Conservation (phyloP, 2,888 invertebrate species). For the Sphaerophoria rueppellii region DNA sequence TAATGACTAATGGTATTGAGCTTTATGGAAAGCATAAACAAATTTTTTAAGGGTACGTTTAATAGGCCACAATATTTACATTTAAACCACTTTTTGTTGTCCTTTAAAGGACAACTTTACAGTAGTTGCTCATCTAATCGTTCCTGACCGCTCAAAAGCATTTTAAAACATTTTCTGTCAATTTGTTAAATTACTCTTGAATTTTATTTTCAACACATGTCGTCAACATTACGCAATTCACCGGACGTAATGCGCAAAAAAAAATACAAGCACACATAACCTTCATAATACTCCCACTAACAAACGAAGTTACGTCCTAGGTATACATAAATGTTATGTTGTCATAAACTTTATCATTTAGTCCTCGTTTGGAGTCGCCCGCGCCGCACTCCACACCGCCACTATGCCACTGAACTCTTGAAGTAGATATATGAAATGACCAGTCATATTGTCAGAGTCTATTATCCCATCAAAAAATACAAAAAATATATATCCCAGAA, state of each 20-base stretch:
- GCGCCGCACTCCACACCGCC: neutral
- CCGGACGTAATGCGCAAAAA: conserved; percentile 4
- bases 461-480: conserved; percentile 33
- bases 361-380: neutral
- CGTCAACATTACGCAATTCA: neutral
- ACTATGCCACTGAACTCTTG: neutral
- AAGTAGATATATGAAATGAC: conserved; percentile 5
- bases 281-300: neutral
- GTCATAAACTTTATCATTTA: conserved; percentile 19
- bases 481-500: conserved; percentile 9
- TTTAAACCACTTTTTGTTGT: no score
- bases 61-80: no score
- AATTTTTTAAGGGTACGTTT: no score
- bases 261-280: conserved; percentile 6
- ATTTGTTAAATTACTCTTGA: no score
- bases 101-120: no score
- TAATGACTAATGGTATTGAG: no score
- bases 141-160: neutral
- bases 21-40: no score
- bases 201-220: conserved; percentile 5
- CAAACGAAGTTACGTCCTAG: neutral
- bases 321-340: neutral
- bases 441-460: conserved; percentile 33
- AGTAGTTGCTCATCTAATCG: no score
- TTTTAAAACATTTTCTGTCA: neutral